Evolutionary conservation across 1,140 invertebrate genomes (phyloP).

Genomic region (Helicoverpa armigera): DNA sequence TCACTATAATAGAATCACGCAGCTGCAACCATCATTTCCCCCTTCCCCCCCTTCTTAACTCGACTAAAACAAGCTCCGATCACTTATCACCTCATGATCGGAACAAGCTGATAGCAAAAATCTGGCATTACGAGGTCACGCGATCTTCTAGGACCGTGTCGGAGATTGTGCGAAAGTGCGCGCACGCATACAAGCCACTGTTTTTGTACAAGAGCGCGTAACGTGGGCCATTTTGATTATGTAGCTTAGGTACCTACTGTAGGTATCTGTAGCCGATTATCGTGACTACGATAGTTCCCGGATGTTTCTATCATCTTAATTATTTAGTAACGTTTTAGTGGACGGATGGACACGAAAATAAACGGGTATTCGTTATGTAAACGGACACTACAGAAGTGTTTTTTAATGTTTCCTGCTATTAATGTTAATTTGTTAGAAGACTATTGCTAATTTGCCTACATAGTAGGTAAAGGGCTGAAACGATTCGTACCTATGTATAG

Average conservation of each 20-base stretch:
- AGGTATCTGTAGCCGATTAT: conserved; percentile 9
- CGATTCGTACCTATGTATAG: no score
- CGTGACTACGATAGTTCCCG: neutral
- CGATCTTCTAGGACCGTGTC: conserved; percentile 13
- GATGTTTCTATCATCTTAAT: neutral
- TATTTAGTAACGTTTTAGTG: neutral
- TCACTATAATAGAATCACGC: no score
- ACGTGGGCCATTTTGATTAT: conserved; percentile 32
- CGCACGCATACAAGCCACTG: conserved; percentile 8
- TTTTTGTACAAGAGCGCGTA: conserved; percentile 23
- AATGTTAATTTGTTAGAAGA: no score
- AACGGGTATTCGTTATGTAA: no score
- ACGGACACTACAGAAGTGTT: no score
- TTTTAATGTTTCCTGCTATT: no score
- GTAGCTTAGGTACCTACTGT: conserved; percentile 25
- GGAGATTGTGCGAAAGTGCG: conserved; percentile 42
- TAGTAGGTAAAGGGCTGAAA: no score
- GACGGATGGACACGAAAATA: no score
- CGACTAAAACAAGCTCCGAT: neutral
- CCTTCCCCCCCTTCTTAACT: no score
- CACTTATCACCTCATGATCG: neutral
- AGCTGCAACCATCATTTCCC: no score
- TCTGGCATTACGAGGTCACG: conserved; percentile 28
- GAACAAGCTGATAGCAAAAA: conserved; percentile 3
- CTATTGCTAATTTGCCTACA: no score